Evolutionary conservation across 2,797 vertebrate species (phyloP).

Genomic region (Oreonectes daqikongensis): DNA sequence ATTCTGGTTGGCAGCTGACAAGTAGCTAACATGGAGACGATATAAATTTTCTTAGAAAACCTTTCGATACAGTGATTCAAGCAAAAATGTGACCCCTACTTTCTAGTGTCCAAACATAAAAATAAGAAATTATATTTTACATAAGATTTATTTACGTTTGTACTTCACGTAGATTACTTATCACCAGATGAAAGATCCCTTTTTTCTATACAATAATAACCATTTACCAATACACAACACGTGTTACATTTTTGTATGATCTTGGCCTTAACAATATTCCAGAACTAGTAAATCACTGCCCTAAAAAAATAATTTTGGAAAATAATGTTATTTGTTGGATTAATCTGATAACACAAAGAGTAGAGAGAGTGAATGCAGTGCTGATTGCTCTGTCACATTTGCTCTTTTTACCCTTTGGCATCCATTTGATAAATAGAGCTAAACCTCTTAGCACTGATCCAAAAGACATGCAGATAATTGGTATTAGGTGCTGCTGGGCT

Average conservation of each 20-base stretch:
- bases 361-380: conserved; percentile 5
- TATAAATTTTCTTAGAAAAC: background rate
- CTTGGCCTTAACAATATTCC: background rate
- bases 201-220: too few species aligned
- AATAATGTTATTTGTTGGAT: background rate
- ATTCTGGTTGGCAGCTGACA: conserved; percentile 88
- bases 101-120: background rate
- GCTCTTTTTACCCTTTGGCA: conserved; percentile 54
- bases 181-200: too few species aligned
- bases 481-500: conserved; percentile 54
- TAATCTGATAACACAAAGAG: background rate
- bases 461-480: conserved; percentile 57
- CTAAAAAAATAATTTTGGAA: background rate
- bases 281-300: background rate
- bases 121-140: too few species aligned
- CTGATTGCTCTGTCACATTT: conserved; percentile 67
- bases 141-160: too few species aligned
- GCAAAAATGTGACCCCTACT: background rate
- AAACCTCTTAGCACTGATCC: conserved; percentile 58
- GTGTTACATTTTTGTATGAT: background rate
- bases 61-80: background rate
- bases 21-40: conserved; percentile 68
- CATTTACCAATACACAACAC: background rate
- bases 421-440: conserved; percentile 51
- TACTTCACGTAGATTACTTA: too few species aligned